phyloP scores from a whole-genome alignment of 2,888 invertebrate species.

The Orgyia antiqua region DNA sequence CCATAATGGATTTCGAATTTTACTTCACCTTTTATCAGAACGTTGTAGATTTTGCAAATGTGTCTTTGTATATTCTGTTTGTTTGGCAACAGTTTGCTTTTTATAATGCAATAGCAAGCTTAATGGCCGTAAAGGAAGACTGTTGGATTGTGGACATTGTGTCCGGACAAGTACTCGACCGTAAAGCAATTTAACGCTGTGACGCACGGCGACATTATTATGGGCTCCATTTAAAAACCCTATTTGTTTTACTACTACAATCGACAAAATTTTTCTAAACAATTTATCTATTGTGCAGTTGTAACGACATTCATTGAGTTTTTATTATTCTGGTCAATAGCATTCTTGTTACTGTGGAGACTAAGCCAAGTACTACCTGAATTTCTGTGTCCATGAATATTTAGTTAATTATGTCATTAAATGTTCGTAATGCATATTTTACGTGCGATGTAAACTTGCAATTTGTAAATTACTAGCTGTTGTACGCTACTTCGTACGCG shows the following conservation, averaged over 20 bases:
- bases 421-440: too few species aligned
- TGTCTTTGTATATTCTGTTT: slow-evolving; percentile 17
- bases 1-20: slow-evolving; percentile 3
- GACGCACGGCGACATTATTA: slow-evolving; percentile 46
- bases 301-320: too few species aligned
- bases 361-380: too few species aligned
- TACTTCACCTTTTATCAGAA: background rate
- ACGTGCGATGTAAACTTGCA: too few species aligned
- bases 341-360: too few species aligned
- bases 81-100: slow-evolving; percentile 27
- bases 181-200: slow-evolving; percentile 56
- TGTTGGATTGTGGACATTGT: slow-evolving; percentile 29
- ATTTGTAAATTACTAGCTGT: too few species aligned
- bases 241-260: slow-evolving; percentile 19
- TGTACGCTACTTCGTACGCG: too few species aligned
- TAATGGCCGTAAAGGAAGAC: slow-evolving; percentile 52
- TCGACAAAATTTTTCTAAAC: slow-evolving; percentile 26
- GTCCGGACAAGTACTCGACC: slow-evolving; percentile 51
- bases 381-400: too few species aligned
- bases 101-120: slow-evolving; percentile 40
- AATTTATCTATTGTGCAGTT: too few species aligned
- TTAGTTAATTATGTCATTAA: too few species aligned
- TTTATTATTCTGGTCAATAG: too few species aligned
- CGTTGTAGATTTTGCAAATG: slow-evolving; percentile 3
- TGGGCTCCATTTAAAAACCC: slow-evolving; percentile 32